phyloP scores from a whole-genome alignment of 1,140 invertebrate genomes.

The Aradophagus sp. region DNA sequence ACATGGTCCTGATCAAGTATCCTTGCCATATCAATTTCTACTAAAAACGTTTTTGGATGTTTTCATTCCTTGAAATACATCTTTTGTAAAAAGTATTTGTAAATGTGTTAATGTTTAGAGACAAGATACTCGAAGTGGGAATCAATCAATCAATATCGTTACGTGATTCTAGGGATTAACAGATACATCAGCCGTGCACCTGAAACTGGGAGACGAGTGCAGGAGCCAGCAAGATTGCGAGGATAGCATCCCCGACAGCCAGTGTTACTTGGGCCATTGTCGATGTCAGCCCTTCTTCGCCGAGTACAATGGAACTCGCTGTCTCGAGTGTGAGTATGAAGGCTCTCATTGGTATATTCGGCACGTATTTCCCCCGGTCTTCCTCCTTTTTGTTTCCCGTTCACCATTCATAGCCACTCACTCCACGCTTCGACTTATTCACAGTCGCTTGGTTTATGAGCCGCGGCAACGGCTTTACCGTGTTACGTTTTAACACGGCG shows the following conservation, averaged over 20 bases:
- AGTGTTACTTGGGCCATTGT: conserved; percentile 79
- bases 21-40: too few species aligned
- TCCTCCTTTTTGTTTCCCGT: conserved; percentile 23
- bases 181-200: conserved; percentile 41
- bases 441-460: conserved; percentile 37
- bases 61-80: too few species aligned
- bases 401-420: conserved; percentile 24
- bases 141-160: too few species aligned
- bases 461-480: conserved; percentile 28
- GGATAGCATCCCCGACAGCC: conserved; percentile 74
- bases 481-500: conserved; percentile 15
- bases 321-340: conserved; percentile 80
- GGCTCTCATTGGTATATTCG: conserved; percentile 41
- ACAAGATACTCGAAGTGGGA: too few species aligned
- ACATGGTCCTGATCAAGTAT: too few species aligned
- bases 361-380: conserved; percentile 29
- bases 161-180: conserved; percentile 32
- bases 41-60: too few species aligned
- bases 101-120: too few species aligned
- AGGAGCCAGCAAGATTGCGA: conserved; percentile 77
- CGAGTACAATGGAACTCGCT: conserved; percentile 78
- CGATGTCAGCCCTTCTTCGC: conserved; percentile 81
- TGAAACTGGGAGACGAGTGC: conserved; percentile 68
- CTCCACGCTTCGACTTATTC: conserved; percentile 33
- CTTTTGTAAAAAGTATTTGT: too few species aligned